Evolutionary conservation across 2,888 invertebrate genomes (phyloP), one percentile per base, ranked within the genome.

Genomic region (Bimastos eiseni): DNA sequence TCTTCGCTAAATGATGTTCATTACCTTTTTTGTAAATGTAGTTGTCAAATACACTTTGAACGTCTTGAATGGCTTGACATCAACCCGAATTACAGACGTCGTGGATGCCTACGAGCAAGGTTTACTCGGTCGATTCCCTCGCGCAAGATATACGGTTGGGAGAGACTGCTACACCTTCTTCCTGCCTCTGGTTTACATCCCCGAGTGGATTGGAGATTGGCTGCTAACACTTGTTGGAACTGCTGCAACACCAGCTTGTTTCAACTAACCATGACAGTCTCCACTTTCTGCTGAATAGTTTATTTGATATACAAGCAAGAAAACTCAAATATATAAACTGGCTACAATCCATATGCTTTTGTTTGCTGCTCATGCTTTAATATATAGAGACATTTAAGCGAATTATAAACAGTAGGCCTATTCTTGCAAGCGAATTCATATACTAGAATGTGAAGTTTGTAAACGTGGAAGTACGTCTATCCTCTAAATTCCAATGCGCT

Each of bases 101-200:
- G 89, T 89, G 0, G 89, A 89, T 41, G 89, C 89, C 49, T 89
- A 89, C 89, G 89, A 89, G 34, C 19, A 38, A 19, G 89, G 44
- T 17, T 11, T 89, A 30, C 44, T 89, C 33, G 89, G 44, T 89
- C 89, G 41, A 41, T 89, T 38, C 36, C 89, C 89, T 30, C 41
- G 89, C n/a, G 89, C 89, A 17, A 89, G 89, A 33, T 89, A 89
- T 30, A 21, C 19, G 24, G 89, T 89, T 1, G 89, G 89, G 37
- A 34, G 17, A 4, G 86, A 86, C 86, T 6, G 5, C 37, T 24
- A 8, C 34, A 86, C 37, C 13, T 37, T 86, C 36, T 36, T 86
- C 86, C 4, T 86, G 86, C 86, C 37, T 5, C 86, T 86, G 8
- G 30, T n/a, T 3, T 1, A 1, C 37, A 11, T 86, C 0, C 86